Evolutionary conservation across 2,797 vertebrate species (phyloP).

Genomic region (Myotis myotis): DNA sequence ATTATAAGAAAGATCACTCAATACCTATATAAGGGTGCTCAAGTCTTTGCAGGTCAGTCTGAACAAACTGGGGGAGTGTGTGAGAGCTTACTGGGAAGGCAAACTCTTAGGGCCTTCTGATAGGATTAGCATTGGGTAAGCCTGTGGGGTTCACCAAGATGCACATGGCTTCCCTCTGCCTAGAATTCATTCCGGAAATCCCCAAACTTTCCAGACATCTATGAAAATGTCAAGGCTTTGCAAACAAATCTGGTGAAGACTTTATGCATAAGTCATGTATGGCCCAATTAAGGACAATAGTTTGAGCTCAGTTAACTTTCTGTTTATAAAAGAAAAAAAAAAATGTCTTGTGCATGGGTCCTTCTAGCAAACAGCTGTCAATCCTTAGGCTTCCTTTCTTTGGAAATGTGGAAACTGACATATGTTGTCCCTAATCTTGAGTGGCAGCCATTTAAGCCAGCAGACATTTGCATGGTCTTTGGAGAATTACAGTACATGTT

Average conservation of each 20-base stretch:
- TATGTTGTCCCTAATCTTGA: slow-evolving; percentile 67
- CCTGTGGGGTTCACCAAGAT: neutral
- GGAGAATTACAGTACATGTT: slow-evolving; percentile 58
- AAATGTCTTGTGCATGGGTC: neutral
- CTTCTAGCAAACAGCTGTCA: slow-evolving; percentile 32
- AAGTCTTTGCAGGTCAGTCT: neutral
- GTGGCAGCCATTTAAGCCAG: slow-evolving; percentile 64
- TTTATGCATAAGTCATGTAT: neutral
- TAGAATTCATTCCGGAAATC: neutral
- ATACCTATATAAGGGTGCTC: neutral
- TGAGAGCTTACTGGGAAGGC: neutral
- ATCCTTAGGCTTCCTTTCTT: slow-evolving; percentile 12
- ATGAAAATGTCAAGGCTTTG: slow-evolving; percentile 25
- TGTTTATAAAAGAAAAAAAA: neutral
- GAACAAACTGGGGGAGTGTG: neutral
- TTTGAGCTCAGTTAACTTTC: slow-evolving; percentile 13
- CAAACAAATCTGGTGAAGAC: slow-evolving; percentile 20
- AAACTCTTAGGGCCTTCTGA: neutral
- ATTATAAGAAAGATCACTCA: neutral
- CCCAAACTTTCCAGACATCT: neutral
- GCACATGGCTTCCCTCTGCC: neutral
- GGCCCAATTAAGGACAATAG: neutral
- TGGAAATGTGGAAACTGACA: slow-evolving; percentile 42
- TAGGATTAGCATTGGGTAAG: neutral
- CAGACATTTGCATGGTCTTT: slow-evolving; percentile 65